phyloP scores from a whole-genome alignment of 2,797 vertebrate genomes.

The Cephalopachus bancanus region DNA sequence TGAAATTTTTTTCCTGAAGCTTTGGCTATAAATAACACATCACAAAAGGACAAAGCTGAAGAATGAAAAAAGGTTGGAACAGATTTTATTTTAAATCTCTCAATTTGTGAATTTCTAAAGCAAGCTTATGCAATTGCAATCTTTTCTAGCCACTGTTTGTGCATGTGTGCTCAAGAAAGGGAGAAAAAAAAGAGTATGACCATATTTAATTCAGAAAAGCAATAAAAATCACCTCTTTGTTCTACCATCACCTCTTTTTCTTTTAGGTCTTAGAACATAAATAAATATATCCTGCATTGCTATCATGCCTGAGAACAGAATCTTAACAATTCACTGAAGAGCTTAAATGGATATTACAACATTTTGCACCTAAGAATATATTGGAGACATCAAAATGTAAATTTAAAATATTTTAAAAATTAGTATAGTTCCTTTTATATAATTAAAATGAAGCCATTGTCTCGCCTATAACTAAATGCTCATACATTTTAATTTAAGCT shows the following conservation, averaged over 20 bases:
- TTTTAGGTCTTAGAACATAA: conserved; percentile 41
- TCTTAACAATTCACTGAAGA: conserved; percentile 20
- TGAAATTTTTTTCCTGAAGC: conserved; percentile 2
- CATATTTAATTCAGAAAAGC: conserved; percentile 63
- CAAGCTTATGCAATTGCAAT: conserved; percentile 45
- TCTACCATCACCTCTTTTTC: background rate
- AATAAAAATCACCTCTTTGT: conserved; percentile 60
- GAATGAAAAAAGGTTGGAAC: conserved; percentile 51
- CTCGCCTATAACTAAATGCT: background rate
- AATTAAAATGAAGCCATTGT: conserved; percentile 45
- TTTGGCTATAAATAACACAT: conserved; percentile 72
- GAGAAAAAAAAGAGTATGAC: background rate
- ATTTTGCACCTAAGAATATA: background rate
- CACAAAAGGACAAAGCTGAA: conserved; percentile 65
- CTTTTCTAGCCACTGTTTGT: conserved; percentile 53
- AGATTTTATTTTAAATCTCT: conserved; percentile 67
- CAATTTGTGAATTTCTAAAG: conserved; percentile 45
- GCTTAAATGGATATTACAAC: background rate
- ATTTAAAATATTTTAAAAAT: conserved; percentile 49
- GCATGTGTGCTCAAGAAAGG: background rate
- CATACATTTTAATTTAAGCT: background rate
- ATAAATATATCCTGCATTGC: conserved; percentile 15
- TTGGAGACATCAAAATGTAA: background rate
- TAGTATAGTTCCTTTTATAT: background rate
- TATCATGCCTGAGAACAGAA: conserved; percentile 17